Base-by-base conservation (phyloP, 2,888 invertebrate species). In the Microctonus hyperodae region DNA sequence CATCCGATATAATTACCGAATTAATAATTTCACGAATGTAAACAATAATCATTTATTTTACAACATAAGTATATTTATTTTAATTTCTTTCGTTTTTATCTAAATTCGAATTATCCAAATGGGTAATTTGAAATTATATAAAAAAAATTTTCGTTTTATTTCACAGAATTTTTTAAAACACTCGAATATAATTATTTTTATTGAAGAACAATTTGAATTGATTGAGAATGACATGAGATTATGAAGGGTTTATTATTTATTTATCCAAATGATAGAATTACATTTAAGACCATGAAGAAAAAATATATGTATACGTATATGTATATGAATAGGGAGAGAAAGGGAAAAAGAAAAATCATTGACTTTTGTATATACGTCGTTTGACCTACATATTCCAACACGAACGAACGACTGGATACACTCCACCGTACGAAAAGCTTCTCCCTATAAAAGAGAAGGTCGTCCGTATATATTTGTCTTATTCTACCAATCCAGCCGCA, bases 321-420 rank as follows among this genome's bases (percentile, higher is more conserved):
- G 37, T 31, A 7, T 9, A 10, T 9, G 35, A 9, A 10, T 9
- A 35, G n/a, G 44, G 16, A 20, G 44, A 16, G 16, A 6, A 3
- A 9, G 20, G 7, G 9, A 2, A 9, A 16, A 44, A 44, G 9
- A 20, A 16, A n/a, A 65, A 72, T 71, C 65, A 69, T 70, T 63
- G 72, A 70, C 68, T 73, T 71, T 69, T 73, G 72, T 69, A 16
- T 44, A 70, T 59, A 68, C 65, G 72, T 63, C 73, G 70, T 76
- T 77, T 75, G 76, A 77, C 77, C 77, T 76, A 74, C 67, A 76
- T 77, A n/a, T 20, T 22, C 33, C 16, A 20, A 56, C 9, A 44
- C 33, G 10, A 31, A 65, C 69, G 31, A 51, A 57, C 6, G 11
- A 37, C 57, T 51, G 35, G 31, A 40, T n/a, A n/a, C n/a, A 61